Evolutionary conservation across 2,113 vertebrate species (phyloP).

Genomic region (Hippocampus abdominalis): DNA sequence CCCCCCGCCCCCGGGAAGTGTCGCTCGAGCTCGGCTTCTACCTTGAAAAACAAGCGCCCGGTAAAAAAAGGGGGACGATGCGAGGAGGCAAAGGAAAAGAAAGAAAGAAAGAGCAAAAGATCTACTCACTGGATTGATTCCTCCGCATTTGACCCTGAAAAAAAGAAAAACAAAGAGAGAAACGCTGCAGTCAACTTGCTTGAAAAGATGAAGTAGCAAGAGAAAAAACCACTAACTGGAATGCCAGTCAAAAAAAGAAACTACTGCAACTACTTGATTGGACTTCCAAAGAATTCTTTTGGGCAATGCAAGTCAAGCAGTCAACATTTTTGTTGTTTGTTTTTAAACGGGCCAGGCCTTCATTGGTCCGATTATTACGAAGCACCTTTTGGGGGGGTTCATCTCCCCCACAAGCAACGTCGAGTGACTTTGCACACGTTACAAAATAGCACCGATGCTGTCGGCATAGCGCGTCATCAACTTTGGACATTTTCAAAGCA

Average conservation of each 20-base stretch:
- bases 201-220: constrained; percentile 36
- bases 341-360: no score
- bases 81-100: constrained; percentile 15
- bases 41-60: constrained; percentile 52
- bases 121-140: constrained; percentile 92
- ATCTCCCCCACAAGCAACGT: no score
- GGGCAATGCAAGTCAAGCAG: no score
- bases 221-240: neutral
- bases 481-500: no score
- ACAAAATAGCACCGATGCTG: no score
- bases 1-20: constrained; percentile 44
- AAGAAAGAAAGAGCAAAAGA: constrained; percentile 29
- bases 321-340: no score
- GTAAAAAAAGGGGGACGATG: constrained; percentile 50
- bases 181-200: neutral
- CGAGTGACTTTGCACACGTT: no score
- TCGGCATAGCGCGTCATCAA: no score
- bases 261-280: no score
- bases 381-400: no score
- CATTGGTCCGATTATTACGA: no score
- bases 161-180: constrained; percentile 56
- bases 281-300: no score
- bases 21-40: constrained; percentile 56
- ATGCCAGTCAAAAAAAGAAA: neutral
- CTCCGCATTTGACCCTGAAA: constrained; percentile 88